phyloP scores from a whole-genome alignment of 30 jellyfish, hydroid and myxozoan species.

The Rhopilema esculentum region DNA sequence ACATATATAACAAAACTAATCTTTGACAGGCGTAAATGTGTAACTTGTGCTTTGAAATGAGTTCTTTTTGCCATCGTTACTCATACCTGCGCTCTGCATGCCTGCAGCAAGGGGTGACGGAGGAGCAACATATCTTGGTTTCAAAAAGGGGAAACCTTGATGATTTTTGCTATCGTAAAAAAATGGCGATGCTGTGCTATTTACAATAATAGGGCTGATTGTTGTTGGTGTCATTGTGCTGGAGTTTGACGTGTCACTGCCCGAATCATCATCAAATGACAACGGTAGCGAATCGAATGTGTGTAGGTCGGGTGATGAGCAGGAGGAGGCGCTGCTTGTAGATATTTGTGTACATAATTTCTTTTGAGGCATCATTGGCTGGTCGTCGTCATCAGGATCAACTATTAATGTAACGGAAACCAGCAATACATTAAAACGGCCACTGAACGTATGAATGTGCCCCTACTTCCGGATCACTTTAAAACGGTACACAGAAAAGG shows the following conservation, averaged over 20 bases:
- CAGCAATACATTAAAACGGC: background rate
- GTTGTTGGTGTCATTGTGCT: conserved; percentile 48
- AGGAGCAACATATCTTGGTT: conserved; percentile 97
- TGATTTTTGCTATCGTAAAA: conserved; percentile 78
- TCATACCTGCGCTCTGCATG: conserved; percentile 73
- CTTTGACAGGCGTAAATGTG: conserved; percentile 93
- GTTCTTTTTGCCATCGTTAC: conserved; percentile 50
- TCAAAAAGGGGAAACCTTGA: conserved; percentile 79
- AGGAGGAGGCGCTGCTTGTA: conserved; percentile 88
- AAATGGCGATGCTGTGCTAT: conserved; percentile 36
- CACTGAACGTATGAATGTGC: background rate
- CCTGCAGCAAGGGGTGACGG: conserved; percentile 99
- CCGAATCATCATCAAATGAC: conserved; percentile 92
- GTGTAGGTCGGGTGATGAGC: conserved; percentile 91
- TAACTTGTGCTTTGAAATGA: conserved; percentile 65
- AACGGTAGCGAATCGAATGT: conserved; percentile 64
- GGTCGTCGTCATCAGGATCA: conserved; percentile 93
- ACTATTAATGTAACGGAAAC: conserved; percentile 33
- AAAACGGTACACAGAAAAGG: background rate
- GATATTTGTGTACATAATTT: conserved; percentile 74
- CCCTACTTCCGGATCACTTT: too few species aligned
- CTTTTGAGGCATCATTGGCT: conserved; percentile 64
- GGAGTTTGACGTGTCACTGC: conserved; percentile 77
- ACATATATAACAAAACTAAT: background rate
- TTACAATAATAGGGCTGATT: conserved; percentile 33